phyloP scores from a whole-genome alignment of 2,888 invertebrate species.

The Drosophila infuscata region DNA sequence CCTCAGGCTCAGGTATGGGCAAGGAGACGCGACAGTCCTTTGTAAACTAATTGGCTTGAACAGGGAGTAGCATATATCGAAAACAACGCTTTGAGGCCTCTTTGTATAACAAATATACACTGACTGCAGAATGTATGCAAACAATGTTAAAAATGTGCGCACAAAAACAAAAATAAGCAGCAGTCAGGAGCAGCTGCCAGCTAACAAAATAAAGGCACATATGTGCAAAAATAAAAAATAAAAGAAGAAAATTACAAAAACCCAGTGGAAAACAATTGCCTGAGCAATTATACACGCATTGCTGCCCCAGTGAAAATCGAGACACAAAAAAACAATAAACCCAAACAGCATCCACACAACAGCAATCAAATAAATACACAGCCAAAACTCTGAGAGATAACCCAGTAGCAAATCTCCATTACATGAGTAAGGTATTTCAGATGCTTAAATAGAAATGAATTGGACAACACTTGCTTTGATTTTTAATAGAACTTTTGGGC shows the following conservation, averaged over 20 bases:
- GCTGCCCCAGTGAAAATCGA: conserved; percentile 52
- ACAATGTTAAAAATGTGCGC: conserved; percentile 67
- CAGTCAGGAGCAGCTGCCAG: conserved; percentile 11
- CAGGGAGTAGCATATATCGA: conserved; percentile 59
- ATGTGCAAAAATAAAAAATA: conserved; percentile 19
- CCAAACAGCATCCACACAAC: conserved; percentile 3
- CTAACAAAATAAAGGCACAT: conserved; percentile 14
- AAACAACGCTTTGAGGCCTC: conserved; percentile 78
- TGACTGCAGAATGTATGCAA: conserved; percentile 76
- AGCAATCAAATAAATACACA: not conserved
- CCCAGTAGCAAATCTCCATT: not conserved
- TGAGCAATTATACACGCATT: conserved; percentile 80
- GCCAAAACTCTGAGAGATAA: conserved; percentile 21
- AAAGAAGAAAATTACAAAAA: conserved; percentile 31
- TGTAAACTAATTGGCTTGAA: conserved; percentile 77
- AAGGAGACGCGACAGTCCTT: conserved; percentile 61
- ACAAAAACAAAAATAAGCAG: conserved; percentile 33
- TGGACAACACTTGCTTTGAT: not conserved
- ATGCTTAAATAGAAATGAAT: not conserved
- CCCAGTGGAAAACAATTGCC: conserved; percentile 75
- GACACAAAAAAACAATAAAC: conserved; percentile 30
- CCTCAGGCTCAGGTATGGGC: conserved; percentile 10
- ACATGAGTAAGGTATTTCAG: not conserved
- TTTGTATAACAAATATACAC: conserved; percentile 75
- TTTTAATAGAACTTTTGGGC: not conserved